Evolutionary conservation across 2,888 invertebrate genomes (phyloP), one percentile per base, ranked within the genome.

Genomic region (Malthinus flaveolus): DNA sequence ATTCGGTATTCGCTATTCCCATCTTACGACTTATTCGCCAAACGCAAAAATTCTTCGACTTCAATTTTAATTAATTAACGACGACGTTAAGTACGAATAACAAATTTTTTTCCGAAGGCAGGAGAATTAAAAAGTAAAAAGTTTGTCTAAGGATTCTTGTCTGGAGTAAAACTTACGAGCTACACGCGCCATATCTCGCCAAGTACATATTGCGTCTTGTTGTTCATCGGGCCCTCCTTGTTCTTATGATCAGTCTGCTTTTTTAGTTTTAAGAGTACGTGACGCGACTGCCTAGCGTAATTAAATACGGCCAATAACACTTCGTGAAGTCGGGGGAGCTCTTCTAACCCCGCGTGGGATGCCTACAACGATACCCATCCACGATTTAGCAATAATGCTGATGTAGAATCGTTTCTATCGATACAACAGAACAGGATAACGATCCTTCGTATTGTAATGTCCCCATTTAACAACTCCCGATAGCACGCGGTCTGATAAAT

Each of bases 351-450:
- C 65, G 73, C 71, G 75, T 75, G 74, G 75, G 75, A 62, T 69
- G 70, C 62, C 71, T 70, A 76, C 76, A 76, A 68, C 72, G 71
- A 73, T 73, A 72, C 75, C 75, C 73, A 75, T 77, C 75, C 78
- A 78, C 78, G 78, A 78, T 75, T 74, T 73, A 72, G 78, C 78
- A 76, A 77, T 78, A 78, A 78, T 75, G 76, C 73, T 74, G 76
- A 76, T 77, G 77, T 77, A 75, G 75, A 75, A 75, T 75, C 75
- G 76, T 68, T 71, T 71, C 74, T 74, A 76, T 76, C 77, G 76
- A 76, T 77, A 70, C 73, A 72, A 74, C 74, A 70, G 74, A 68
- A 70, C 72, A 66, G 77, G 77, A 78, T 78, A 78, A 78, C 77
- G 77, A 78, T 77, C 76, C 76, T 71, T 70, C 70, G 76, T 75